Evolutionary conservation across 2,797 vertebrate genomes (phyloP).

Genomic region (Micrastur ruficollis): DNA sequence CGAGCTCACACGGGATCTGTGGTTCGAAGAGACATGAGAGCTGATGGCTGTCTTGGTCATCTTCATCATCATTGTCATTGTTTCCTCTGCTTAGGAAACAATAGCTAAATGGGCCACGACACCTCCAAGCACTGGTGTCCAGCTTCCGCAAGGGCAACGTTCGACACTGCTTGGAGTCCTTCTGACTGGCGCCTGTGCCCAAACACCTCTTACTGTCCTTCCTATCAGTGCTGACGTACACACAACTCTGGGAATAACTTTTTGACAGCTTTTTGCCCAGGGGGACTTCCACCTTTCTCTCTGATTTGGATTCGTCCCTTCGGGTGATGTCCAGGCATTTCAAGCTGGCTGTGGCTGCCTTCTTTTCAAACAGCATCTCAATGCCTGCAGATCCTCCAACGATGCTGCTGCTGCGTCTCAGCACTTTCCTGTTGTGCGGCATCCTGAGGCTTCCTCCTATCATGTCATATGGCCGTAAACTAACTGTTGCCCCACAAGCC

Average conservation of each 20-base stretch:
- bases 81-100: constrained; percentile 84
- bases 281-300: constrained; percentile 75
- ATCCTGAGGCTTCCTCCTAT: constrained; percentile 83
- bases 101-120: constrained; percentile 86
- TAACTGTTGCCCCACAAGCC: constrained; percentile 78
- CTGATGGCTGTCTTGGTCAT: constrained; percentile 69
- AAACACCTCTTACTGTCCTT: constrained; percentile 74
- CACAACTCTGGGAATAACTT: constrained; percentile 86
- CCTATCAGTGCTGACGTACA: constrained; percentile 72
- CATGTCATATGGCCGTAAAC: constrained; percentile 78
- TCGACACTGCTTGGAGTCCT: constrained; percentile 84
- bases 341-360: constrained; percentile 77
- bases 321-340: constrained; percentile 72
- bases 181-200: constrained; percentile 72
- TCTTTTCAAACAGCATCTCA: constrained; percentile 83
- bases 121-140: constrained; percentile 82
- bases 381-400: constrained; percentile 80
- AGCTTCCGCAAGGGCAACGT: constrained; percentile 76
- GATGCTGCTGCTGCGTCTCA: constrained; percentile 84
- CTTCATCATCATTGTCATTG: constrained; percentile 78
- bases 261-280: constrained; percentile 84
- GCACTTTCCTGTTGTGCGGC: constrained; percentile 78
- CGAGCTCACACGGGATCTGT: constrained; percentile 35
- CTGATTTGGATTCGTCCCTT: constrained; percentile 69
- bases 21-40: constrained; percentile 69